Evolutionary conservation across 2,888 invertebrate genomes (phyloP).

Genomic region (Nebria brevicollis): DNA sequence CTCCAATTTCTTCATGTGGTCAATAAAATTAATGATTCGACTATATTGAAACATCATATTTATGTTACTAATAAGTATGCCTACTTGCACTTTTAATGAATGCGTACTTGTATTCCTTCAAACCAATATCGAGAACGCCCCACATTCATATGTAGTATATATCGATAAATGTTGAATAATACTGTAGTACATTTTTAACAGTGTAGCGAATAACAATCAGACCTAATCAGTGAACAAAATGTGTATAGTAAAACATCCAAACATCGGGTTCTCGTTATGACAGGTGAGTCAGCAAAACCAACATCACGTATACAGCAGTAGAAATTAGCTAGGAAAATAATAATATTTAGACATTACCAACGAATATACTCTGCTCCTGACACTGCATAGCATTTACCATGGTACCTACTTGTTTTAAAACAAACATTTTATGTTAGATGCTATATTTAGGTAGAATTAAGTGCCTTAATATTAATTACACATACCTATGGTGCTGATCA

Average conservation of each 20-base stretch:
- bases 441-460: too few species aligned
- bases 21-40: too few species aligned
- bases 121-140: too few species aligned
- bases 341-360: constrained; percentile 56
- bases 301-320: constrained; percentile 32
- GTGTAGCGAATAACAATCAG: constrained; percentile 45
- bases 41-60: too few species aligned
- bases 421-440: too few species aligned
- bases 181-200: constrained; percentile 22
- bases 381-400: neutral
- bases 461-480: too few species aligned
- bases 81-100: too few species aligned
- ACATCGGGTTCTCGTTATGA: constrained; percentile 54
- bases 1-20: too few species aligned
- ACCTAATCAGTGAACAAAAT: constrained; percentile 52
- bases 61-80: too few species aligned
- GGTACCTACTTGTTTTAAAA: neutral
- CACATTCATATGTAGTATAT: too few species aligned
- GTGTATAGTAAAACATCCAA: constrained; percentile 49
- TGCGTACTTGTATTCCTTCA: too few species aligned
- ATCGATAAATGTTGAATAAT: neutral
- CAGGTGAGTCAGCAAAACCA: constrained; percentile 53
- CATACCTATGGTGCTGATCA: too few species aligned
- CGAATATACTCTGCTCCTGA: neutral
- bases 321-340: constrained; percentile 55